A percentile compares a stretch with the other conserved stretches of the same genome.
phyloP scores from a whole-genome alignment of 2,113 vertebrate species.

The Laterallus jamaicensis region DNA sequence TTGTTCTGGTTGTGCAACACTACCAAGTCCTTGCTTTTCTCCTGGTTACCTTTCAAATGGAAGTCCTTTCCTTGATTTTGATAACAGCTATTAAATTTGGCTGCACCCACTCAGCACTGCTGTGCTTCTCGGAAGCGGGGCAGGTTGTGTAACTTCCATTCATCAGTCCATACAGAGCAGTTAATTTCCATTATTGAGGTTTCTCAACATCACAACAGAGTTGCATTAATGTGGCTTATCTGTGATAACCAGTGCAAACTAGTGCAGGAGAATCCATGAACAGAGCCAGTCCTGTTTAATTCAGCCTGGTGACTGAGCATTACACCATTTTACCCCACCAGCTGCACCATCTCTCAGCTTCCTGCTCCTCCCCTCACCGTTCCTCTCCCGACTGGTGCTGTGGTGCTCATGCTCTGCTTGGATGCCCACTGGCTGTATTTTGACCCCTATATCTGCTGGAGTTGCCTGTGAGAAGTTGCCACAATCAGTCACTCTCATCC shows the following conservation, averaged over 20 bases:
- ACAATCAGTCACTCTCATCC: not conserved
- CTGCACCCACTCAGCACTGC: not conserved
- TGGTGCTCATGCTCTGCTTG: not conserved
- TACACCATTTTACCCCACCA: not conserved
- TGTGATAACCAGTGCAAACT: conserved; percentile 54
- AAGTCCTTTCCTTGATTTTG: conserved; percentile 33
- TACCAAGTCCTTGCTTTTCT: not conserved
- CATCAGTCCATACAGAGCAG: conserved; percentile 9
- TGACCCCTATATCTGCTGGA: not conserved
- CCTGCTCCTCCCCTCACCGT: not conserved
- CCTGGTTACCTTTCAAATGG: not conserved
- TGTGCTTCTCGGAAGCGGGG: not conserved
- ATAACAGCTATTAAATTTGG: conserved; percentile 24
- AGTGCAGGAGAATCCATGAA: not conserved
- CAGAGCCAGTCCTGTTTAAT: conserved; percentile 10
- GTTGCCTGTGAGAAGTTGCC: not conserved
- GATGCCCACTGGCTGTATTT: not conserved
- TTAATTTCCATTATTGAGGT: conserved; percentile 50
- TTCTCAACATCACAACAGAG: conserved; percentile 25
- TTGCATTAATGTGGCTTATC: conserved; percentile 46
- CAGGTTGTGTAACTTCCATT: conserved; percentile 47
- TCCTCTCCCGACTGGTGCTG: not conserved
- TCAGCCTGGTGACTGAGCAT: conserved; percentile 7
- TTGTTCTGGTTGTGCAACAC: conserved; percentile 1
- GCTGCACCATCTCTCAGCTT: not conserved